Percentiles rank a stretch among this genome's conserved stretches.
Conservation (phyloP, 2,113 vertebrate species). For the Trochalopteron elliotii region DNA sequence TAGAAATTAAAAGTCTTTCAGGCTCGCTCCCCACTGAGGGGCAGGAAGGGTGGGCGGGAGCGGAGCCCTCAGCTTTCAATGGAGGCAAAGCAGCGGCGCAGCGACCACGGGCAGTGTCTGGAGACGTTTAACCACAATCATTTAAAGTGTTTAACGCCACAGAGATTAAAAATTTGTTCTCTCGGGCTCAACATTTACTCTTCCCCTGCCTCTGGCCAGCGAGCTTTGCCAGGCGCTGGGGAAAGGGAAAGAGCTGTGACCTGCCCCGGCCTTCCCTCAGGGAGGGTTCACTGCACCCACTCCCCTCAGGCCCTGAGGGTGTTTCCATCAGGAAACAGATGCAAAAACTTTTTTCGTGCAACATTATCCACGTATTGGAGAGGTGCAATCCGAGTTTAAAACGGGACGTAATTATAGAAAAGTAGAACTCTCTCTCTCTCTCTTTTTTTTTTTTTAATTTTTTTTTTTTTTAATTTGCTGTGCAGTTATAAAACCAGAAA, state of each 20-base stretch:
- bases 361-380: neutral
- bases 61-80: neutral
- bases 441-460: neutral
- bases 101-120: fast-evolving
- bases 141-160: neutral
- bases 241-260: neutral
- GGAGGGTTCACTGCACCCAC: neutral
- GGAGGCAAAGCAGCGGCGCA: neutral
- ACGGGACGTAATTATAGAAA: neutral
- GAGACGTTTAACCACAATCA: too few relatives aligned
- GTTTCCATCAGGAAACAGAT: neutral
- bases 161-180: neutral
- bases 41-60: neutral
- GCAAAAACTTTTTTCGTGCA: neutral
- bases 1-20: neutral
- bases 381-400: neutral
- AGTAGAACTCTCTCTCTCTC: neutral
- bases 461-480: neutral
- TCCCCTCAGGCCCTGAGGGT: neutral
- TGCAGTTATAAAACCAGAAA: neutral
- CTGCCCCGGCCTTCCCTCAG: neutral
- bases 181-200: neutral
- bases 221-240: neutral
- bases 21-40: neutral
- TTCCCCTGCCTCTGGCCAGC: neutral